A percentile compares a stretch with the other conserved stretches of the same genome.
These are phyloP conservation scores for Iguana delicatissima DNA, from an alignment of 2,797 vertebrate genomes.

Conservation along the genomic window DNA sequence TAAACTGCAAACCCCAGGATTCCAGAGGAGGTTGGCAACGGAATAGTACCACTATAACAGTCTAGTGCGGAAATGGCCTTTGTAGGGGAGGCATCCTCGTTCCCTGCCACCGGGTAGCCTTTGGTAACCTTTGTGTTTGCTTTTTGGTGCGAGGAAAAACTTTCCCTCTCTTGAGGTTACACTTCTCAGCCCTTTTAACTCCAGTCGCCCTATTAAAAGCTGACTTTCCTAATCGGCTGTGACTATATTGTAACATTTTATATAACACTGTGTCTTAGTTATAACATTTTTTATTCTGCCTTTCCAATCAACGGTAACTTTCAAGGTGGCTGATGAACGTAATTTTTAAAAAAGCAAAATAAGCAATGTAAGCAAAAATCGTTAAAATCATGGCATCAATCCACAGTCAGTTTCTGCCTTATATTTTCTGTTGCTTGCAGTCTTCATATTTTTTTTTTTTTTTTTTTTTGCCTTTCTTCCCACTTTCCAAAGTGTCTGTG, in stretches of 20 bases:
- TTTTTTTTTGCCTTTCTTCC: not conserved
- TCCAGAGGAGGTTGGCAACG: no score
- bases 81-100: not conserved
- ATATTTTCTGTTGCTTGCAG: not conserved
- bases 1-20: no score
- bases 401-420: not conserved
- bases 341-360: no score
- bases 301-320: no score
- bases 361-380: no score
- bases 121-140: not conserved
- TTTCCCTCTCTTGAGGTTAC: no score
- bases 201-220: not conserved
- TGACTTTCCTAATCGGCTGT: not conserved
- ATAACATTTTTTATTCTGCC: no score
- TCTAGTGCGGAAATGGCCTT: no score
- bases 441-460: not conserved
- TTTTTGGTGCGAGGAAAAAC: not conserved
- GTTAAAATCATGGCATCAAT: not conserved
- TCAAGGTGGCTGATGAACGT: no score
- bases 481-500: not conserved
- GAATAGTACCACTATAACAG: no score
- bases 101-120: no score
- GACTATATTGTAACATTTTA: not conserved
- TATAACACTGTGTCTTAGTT: no score
- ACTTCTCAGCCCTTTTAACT: not conserved